Conservation (phyloP, 2,888 invertebrate genomes). For the Tethea ocularis region DNA sequence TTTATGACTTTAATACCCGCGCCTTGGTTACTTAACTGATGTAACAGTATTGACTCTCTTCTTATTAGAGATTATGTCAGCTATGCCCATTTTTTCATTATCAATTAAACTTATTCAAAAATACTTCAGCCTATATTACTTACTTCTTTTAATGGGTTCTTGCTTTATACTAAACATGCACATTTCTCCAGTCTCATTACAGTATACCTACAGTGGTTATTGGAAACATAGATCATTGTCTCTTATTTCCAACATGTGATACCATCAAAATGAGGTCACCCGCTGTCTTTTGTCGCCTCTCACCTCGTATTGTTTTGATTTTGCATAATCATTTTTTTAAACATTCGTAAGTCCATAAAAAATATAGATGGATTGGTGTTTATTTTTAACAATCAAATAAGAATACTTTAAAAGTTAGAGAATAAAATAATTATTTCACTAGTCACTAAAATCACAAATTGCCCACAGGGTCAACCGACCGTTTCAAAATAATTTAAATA, state of each 20-base stretch:
- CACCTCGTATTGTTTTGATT: conserved; percentile 24
- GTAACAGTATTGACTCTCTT: conserved; percentile 39
- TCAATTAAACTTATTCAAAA: not conserved
- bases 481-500: no score
- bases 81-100: conserved; percentile 15
- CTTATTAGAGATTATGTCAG: conserved; percentile 24
- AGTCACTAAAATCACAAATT: not conserved
- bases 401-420: not conserved
- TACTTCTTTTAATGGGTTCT: no score
- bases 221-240: conserved; percentile 38
- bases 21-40: conserved; percentile 48
- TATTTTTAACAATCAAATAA: not conserved
- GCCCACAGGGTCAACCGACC: not conserved
- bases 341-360: not conserved
- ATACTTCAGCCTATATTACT: no score
- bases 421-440: not conserved
- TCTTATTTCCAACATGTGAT: conserved; percentile 31
- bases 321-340: conserved; percentile 12
- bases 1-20: conserved; percentile 61
- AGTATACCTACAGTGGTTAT: conserved; percentile 31
- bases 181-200: conserved; percentile 8
- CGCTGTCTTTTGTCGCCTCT: conserved; percentile 32
- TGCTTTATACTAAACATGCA: conserved; percentile 11
- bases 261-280: conserved; percentile 36
- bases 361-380: not conserved